phyloP scores from a whole-genome alignment of 2,797 vertebrate species.

The Delichon dasypus region DNA sequence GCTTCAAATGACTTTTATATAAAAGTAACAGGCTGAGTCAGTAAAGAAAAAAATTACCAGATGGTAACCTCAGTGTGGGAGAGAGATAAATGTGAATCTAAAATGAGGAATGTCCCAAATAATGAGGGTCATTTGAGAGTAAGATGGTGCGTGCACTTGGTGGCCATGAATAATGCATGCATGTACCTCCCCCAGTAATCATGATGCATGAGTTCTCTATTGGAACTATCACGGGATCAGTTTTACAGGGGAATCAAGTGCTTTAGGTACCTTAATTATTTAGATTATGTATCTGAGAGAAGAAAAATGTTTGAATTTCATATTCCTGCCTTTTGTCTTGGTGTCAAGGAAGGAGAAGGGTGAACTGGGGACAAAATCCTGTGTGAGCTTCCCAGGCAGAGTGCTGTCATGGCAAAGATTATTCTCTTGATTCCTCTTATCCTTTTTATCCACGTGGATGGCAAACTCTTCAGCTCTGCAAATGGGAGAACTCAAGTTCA shows the following conservation, averaged over 20 bases:
- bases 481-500: neutral
- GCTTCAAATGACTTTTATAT: slow-evolving; percentile 21
- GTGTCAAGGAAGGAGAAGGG: neutral
- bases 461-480: neutral
- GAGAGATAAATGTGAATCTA: slow-evolving; percentile 62
- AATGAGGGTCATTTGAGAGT: slow-evolving; percentile 55
- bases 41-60: slow-evolving; percentile 44
- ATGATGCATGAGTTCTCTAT: slow-evolving; percentile 24
- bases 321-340: neutral
- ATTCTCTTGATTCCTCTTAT: neutral
- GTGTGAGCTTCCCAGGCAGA: neutral
- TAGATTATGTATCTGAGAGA: slow-evolving; percentile 22
- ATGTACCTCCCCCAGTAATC: slow-evolving; percentile 25
- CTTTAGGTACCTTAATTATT: slow-evolving; percentile 54
- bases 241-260: slow-evolving; percentile 28
- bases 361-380: neutral
- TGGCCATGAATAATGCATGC: slow-evolving; percentile 64
- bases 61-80: slow-evolving; percentile 27
- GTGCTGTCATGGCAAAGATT: neutral
- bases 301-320: slow-evolving; percentile 25
- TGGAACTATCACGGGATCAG: slow-evolving; percentile 13
- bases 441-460: neutral
- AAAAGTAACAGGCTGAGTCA: slow-evolving; percentile 40
- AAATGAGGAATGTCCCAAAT: slow-evolving; percentile 36
- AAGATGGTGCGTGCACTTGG: slow-evolving; percentile 23